Base-by-base conservation (phyloP, 2,113 vertebrate species). In the Ptychochromis oligacanthus region DNA sequence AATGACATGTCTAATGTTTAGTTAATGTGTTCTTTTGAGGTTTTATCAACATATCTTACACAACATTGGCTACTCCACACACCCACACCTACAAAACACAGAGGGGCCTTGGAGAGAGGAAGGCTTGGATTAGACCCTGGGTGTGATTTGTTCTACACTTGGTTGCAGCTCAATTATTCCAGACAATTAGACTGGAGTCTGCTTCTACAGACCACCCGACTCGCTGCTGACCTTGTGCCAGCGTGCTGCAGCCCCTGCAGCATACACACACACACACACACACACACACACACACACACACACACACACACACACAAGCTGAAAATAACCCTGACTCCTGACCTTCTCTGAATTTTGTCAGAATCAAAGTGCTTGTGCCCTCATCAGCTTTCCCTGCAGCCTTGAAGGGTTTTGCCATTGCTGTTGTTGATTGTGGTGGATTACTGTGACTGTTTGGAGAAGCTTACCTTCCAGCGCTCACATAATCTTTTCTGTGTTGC, bases 401-500 rank as follows among this genome's bases (percentile, higher is more conserved):
- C 62, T 85, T 40, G 38, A 56, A 24, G 36, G 59, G 26, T 78
- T 90, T 83, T 34, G 24, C 62, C 56, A 1, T 38, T 67, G 81
- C 62, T 77, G 76, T 34, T 81, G 83, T 65, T 59, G 85, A 83
- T 74, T 81, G 79, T 70, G 57, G 56, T 20, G 60, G 88, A 78
- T 77, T 82, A 67, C 54, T 54, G 56, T 1, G 57, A 77, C 28
- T 65, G 58, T 76, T 61, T 89, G 58, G 74, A 54, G 65, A 59
- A 34, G 52, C 94, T 93, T 94, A 99, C 98, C 97, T 98, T 82
- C 97, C 97, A 24, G 96, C 96, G 90, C 97, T 99, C 81, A 99
- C 97, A 62, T 99, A 99, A 92, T 99, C 97, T 87, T 99, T 99
- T 91, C 98, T 96, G 93, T 99, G 98, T 75, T 99, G 96, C 8